These are phyloP conservation scores for Mionectes macconnelli DNA, from an alignment of 2,113 vertebrate species.

Conservation along the genomic window DNA sequence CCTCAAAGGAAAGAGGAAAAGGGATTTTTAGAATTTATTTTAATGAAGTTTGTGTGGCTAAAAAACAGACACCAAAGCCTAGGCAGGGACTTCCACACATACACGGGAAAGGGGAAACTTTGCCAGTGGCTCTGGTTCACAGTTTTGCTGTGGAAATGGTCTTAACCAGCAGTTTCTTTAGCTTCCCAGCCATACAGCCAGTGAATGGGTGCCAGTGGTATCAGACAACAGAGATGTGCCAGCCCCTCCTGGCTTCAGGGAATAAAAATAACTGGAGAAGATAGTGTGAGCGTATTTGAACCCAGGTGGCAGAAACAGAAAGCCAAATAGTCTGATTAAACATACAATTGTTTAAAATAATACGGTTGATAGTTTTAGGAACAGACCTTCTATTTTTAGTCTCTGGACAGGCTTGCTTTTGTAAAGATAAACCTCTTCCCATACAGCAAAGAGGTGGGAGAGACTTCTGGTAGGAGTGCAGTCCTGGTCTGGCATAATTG, in stretches of 20 bases:
- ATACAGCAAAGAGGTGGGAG: neutral
- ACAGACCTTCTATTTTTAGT: neutral
- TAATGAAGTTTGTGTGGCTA: neutral
- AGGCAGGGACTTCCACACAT: neutral
- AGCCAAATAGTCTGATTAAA: neutral
- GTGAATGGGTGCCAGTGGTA: neutral
- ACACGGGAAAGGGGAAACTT: neutral
- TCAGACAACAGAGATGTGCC: constrained; percentile 28
- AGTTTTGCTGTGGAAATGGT: neutral
- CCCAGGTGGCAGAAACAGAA: neutral
- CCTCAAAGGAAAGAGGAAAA: neutral
- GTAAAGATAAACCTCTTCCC: neutral
- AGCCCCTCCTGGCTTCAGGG: constrained; percentile 15
- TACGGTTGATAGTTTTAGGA: neutral
- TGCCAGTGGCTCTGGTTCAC: neutral
- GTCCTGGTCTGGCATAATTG: accelerated
- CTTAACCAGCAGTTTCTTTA: neutral
- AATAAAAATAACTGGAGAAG: constrained; percentile 21
- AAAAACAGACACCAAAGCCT: neutral
- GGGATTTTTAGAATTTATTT: neutral
- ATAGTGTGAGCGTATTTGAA: neutral
- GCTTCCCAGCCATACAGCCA: neutral
- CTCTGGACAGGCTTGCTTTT: neutral
- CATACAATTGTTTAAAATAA: neutral
- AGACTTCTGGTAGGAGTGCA: neutral